A percentile compares a stretch with the other conserved stretches of the same genome.
Conservation (phyloP, 2,888 invertebrate species). For the Hyposoter didymator region DNA sequence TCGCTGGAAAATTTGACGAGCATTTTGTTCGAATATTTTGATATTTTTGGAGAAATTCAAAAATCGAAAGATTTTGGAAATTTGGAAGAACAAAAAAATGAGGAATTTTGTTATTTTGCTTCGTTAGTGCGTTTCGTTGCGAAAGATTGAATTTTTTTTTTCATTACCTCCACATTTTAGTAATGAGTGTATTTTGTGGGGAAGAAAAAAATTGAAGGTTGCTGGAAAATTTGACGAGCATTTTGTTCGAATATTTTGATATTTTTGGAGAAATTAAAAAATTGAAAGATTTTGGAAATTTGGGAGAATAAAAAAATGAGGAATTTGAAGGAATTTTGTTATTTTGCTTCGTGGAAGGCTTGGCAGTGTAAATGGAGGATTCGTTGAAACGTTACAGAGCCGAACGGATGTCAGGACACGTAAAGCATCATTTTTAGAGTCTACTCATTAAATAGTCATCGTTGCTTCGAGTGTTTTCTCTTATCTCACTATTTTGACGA, state of each 20-base stretch:
- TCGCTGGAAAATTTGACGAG: too few relatives aligned
- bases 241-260: background rate
- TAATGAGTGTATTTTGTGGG: too few relatives aligned
- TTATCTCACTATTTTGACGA: slow-evolving; percentile 24
- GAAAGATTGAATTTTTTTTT: too few relatives aligned
- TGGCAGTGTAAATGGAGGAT: slow-evolving; percentile 7
- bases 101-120: too few relatives aligned
- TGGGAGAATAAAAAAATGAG: background rate
- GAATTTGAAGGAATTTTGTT: background rate
- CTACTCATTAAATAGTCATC: slow-evolving; percentile 48
- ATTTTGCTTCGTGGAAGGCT: background rate
- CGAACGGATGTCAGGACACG: slow-evolving; percentile 25
- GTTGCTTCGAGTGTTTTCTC: slow-evolving; percentile 20
- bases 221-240: too few relatives aligned
- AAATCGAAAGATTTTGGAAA: too few relatives aligned
- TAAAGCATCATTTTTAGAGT: slow-evolving; percentile 43
- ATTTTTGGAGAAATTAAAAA: background rate
- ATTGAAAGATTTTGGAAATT: background rate
- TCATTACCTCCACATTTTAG: too few relatives aligned
- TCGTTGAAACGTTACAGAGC: slow-evolving; percentile 49
- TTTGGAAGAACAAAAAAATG: too few relatives aligned
- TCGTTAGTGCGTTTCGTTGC: too few relatives aligned
- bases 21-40: too few relatives aligned
- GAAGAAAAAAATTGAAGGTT: too few relatives aligned
- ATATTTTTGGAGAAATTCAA: too few relatives aligned